phyloP scores from a whole-genome alignment of 2,888 invertebrate genomes.

The Hirudinaria manillensis region DNA sequence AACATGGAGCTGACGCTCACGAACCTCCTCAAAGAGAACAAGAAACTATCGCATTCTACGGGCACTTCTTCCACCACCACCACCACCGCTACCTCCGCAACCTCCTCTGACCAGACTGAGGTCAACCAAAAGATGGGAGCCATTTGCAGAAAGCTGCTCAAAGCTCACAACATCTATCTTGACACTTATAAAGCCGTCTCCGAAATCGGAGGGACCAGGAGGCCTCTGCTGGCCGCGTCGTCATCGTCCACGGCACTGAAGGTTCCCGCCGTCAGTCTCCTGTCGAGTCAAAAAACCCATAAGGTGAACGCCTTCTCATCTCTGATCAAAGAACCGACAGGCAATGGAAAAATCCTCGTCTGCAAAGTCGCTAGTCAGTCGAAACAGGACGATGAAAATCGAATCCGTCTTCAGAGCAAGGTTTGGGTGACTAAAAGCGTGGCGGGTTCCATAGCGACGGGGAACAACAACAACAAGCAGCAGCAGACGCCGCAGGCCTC shows the following conservation, averaged over 20 bases:
- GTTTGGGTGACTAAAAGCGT: too few species aligned
- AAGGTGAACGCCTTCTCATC: not conserved
- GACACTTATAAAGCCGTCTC: not conserved
- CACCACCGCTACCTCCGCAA: not conserved
- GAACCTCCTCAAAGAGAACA: constrained; percentile 34
- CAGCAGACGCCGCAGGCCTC: too few species aligned
- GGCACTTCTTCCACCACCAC: not conserved
- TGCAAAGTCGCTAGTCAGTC: too few species aligned
- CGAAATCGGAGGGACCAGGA: not conserved
- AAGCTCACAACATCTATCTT: not conserved
- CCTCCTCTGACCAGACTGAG: constrained; percentile 30
- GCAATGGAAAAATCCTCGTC: too few species aligned
- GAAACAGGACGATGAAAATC: too few species aligned
- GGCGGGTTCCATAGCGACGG: too few species aligned
- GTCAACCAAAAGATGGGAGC: not conserved
- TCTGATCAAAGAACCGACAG: too few species aligned
- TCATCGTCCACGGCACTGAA: not conserved
- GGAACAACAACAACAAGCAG: too few species aligned
- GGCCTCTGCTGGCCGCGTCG: too few species aligned
- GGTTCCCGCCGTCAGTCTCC: not conserved
- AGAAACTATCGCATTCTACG: not conserved
- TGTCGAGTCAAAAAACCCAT: not conserved
- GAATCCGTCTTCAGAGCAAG: too few species aligned
- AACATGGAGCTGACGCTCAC: constrained; percentile 36
- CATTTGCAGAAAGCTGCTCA: not conserved